A percentile compares a stretch with the other conserved stretches of the same genome.
phyloP scores from a whole-genome alignment of 2,797 vertebrate genomes.

The Sebastes nivosus region DNA sequence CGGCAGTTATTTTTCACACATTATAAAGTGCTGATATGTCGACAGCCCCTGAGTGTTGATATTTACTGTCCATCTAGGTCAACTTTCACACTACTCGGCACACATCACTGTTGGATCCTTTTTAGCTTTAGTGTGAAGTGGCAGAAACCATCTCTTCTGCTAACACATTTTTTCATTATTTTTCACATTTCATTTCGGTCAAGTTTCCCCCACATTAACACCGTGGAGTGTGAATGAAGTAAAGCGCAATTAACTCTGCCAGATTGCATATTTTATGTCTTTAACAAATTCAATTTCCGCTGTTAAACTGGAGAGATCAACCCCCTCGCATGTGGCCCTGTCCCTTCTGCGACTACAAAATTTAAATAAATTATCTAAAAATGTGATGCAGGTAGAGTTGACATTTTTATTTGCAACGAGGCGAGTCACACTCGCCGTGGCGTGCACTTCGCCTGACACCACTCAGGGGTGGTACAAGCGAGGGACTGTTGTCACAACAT shows the following conservation, averaged over 20 bases:
- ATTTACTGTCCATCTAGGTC: slow-evolving; percentile 51
- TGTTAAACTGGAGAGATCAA: neutral
- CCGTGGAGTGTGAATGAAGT: neutral
- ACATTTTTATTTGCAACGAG: slow-evolving; percentile 32
- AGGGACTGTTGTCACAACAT: slow-evolving; percentile 26
- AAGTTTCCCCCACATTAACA: slow-evolving; percentile 19
- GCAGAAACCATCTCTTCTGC: neutral
- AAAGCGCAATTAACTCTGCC: neutral
- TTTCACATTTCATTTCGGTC: neutral
- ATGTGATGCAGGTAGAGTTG: neutral
- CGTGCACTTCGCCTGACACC: neutral
- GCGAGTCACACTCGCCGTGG: neutral
- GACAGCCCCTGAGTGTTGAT: slow-evolving; percentile 24
- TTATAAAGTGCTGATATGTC: slow-evolving; percentile 37
- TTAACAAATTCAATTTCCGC: neutral
- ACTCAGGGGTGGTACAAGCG: neutral
- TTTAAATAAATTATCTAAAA: slow-evolving; percentile 21
- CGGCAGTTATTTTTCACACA: slow-evolving; percentile 46
- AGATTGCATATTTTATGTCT: slow-evolving; percentile 11
- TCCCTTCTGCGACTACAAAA: neutral
- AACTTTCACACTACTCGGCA: slow-evolving; percentile 34
- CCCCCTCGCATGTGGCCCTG: neutral
- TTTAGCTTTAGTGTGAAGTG: slow-evolving; percentile 14
- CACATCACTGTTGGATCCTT: slow-evolving; percentile 27
- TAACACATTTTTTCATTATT: neutral